Percentiles rank a stretch among this genome's conserved stretches.
These are phyloP conservation scores for Chunga burmeisteri DNA, from an alignment of 2,113 vertebrate genomes.

Conservation along the genomic window DNA sequence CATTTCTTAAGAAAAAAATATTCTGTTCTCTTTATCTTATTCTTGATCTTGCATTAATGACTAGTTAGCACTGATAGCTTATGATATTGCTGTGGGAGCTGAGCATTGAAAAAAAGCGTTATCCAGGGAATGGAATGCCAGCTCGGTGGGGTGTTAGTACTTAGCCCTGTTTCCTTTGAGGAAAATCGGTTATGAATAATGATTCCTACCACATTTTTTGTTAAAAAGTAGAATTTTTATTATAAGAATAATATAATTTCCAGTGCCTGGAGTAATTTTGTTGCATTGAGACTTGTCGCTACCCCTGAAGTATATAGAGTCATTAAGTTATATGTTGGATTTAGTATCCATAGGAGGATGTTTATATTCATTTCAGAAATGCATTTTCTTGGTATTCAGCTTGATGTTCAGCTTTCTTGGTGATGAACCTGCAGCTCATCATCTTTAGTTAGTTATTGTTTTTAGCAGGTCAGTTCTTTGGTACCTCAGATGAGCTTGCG, in stretches of 20 bases:
- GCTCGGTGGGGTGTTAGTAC: background rate
- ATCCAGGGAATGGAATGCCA: background rate
- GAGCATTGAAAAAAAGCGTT: background rate
- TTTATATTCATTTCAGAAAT: conserved; percentile 49
- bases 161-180: background rate
- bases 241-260: background rate
- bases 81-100: background rate
- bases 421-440: background rate
- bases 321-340: background rate
- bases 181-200: background rate
- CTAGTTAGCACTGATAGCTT: background rate
- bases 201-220: background rate
- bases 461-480: conserved; percentile 30
- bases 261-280: background rate
- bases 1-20: background rate
- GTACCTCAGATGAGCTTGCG: background rate
- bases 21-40: background rate
- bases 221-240: background rate
- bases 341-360: background rate
- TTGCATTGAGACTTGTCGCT: background rate
- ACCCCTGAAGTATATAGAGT: background rate
- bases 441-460: background rate
- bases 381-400: background rate
- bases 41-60: background rate
- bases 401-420: background rate